These are phyloP conservation scores for Neopipo cinnamomea DNA, from an alignment of 2,113 vertebrate species.

Conservation along the genomic window DNA sequence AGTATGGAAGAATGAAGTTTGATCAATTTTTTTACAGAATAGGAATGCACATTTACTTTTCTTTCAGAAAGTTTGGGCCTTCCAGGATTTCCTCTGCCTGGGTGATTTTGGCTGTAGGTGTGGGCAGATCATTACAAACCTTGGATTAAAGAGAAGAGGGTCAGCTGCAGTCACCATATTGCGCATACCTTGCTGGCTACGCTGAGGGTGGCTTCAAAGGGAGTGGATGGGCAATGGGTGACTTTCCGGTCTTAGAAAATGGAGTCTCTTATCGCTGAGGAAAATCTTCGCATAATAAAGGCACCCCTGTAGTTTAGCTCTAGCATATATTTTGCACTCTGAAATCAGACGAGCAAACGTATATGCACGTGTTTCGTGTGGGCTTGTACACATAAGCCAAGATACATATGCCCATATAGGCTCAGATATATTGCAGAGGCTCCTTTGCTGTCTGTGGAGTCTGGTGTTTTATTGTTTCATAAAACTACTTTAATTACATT, in stretches of 20 bases:
- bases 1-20: neutral
- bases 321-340: neutral
- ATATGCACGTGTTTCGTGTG: neutral
- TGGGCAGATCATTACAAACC: neutral
- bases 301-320: neutral
- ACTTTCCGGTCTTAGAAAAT: neutral
- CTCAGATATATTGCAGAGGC: neutral
- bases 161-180: neutral
- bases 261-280: neutral
- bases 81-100: neutral
- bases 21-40: neutral
- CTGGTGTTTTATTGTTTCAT: constrained; percentile 49
- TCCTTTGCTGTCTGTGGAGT: constrained; percentile 1
- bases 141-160: neutral
- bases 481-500: constrained; percentile 50
- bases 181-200: neutral
- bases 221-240: neutral
- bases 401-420: neutral
- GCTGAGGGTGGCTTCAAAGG: neutral
- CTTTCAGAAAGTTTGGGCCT: neutral
- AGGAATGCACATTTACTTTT: neutral
- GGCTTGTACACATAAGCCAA: neutral
- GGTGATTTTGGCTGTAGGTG: neutral
- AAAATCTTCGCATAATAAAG: neutral
- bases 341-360: neutral